Conservation (phyloP, 1,140 invertebrate genomes). For the Polyergus mexicanus region DNA sequence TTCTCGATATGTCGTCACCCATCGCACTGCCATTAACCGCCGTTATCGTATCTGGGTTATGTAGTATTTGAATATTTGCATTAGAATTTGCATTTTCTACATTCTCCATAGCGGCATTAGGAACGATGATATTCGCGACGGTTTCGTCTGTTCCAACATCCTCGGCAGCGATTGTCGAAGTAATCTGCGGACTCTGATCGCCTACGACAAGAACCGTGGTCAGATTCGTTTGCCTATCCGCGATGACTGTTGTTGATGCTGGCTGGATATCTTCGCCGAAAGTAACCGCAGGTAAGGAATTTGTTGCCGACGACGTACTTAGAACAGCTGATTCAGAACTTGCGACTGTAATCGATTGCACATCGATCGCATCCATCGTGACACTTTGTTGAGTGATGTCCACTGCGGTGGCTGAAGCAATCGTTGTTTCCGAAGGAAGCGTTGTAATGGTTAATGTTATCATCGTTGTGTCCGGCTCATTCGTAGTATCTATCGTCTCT, state of each 20-base stretch:
- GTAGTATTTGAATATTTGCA: not conserved
- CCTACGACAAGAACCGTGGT: not conserved
- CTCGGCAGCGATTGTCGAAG: not conserved
- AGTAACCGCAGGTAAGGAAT: not conserved
- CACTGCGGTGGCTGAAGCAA: not conserved
- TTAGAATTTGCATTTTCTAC: not conserved
- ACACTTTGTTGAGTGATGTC: not conserved
- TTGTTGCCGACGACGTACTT: not conserved
- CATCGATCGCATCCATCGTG: not conserved
- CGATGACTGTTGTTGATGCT: not conserved
- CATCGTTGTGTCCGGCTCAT: slow-evolving; percentile 28
- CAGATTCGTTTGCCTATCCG: not conserved
- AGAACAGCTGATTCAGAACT: not conserved
- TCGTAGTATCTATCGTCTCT: slow-evolving; percentile 31
- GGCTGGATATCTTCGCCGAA: slow-evolving; percentile 15
- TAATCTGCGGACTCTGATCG: not conserved
- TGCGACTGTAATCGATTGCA: slow-evolving; percentile 6
- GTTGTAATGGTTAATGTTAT: not conserved
- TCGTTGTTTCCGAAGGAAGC: not conserved
- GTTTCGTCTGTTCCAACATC: not conserved
- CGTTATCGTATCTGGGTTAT: not conserved
- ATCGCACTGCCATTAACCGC: not conserved
- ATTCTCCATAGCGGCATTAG: not conserved
- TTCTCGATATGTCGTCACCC: not conserved
- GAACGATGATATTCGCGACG: not conserved